A percentile compares a stretch with the other conserved stretches of the same genome.
These are phyloP conservation scores for Podargus strigoides DNA, from an alignment of 2,797 vertebrate species.

Conservation along the genomic window DNA sequence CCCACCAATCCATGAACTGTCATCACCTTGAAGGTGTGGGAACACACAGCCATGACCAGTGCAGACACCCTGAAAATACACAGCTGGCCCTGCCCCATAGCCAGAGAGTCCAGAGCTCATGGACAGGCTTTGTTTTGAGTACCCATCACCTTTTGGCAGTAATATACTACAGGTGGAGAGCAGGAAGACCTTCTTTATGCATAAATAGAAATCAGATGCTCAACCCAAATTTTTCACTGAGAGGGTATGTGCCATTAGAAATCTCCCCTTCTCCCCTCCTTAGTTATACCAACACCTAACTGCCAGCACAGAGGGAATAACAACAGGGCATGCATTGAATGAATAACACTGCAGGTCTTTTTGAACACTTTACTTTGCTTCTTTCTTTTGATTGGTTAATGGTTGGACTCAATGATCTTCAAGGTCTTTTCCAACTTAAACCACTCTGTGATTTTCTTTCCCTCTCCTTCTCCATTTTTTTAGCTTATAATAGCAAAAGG, in stretches of 20 bases:
- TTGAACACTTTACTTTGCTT: not conserved
- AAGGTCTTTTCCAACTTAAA: too few species aligned
- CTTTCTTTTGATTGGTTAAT: too few species aligned
- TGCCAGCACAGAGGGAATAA: not conserved
- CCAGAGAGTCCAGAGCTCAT: too few species aligned
- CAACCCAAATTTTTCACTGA: not conserved
- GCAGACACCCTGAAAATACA: not conserved
- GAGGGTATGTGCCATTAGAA: not conserved
- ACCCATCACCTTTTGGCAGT: not conserved
- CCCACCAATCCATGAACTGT: not conserved
- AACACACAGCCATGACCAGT: fast-evolving
- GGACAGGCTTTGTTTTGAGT: not conserved
- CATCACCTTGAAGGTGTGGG: not conserved
- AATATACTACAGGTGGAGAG: not conserved
- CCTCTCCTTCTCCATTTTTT: not conserved
- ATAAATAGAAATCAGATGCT: not conserved
- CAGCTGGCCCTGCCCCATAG: not conserved
- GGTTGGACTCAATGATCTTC: too few species aligned
- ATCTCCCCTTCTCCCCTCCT: not conserved
- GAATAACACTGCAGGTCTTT: not conserved
- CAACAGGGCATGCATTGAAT: fast-evolving
- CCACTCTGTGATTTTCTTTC: too few species aligned
- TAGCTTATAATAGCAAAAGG: not conserved
- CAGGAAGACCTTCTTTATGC: not conserved
- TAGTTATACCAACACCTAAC: not conserved